Evolutionary conservation across 1,140 invertebrate genomes (phyloP).

Genomic region (Pseudobourletiella spinata): DNA sequence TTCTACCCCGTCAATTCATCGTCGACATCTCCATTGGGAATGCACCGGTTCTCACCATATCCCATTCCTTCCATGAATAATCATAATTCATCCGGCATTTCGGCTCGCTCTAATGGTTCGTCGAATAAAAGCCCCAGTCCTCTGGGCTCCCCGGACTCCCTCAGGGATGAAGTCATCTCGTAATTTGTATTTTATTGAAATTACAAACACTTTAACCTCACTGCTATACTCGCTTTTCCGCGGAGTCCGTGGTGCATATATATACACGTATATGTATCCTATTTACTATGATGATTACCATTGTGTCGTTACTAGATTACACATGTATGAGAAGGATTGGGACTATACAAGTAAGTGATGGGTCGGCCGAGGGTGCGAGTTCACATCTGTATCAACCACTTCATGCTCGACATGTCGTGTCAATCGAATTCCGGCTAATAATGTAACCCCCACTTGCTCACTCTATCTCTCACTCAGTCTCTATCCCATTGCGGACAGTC

Average conservation of each 20-base stretch:
- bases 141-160: conserved; percentile 36
- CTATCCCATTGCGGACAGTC: too few relatives aligned
- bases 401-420: neutral
- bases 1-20: conserved; percentile 44
- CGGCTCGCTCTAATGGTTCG: conserved; percentile 14
- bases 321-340: too few relatives aligned
- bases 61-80: conserved; percentile 29
- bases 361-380: too few relatives aligned
- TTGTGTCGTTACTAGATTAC: too few relatives aligned
- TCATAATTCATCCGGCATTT: conserved; percentile 14
- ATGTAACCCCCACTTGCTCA: neutral
- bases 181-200: conserved; percentile 3
- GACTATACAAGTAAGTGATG: too few relatives aligned
- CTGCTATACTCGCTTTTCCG: neutral
- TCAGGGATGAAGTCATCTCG: conserved; percentile 33
- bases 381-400: too few relatives aligned
- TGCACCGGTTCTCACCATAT: conserved; percentile 46
- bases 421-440: neutral
- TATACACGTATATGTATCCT: too few relatives aligned
- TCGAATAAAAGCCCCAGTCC: conserved; percentile 34
- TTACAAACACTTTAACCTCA: conserved; percentile 8
- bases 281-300: too few relatives aligned
- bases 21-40: conserved; percentile 29
- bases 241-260: neutral
- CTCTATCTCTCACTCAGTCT: too few relatives aligned